Evolutionary conservation across 2,888 invertebrate genomes (phyloP), one percentile per base, ranked within the genome.

Genomic region (Limnephilus rhombicus): DNA sequence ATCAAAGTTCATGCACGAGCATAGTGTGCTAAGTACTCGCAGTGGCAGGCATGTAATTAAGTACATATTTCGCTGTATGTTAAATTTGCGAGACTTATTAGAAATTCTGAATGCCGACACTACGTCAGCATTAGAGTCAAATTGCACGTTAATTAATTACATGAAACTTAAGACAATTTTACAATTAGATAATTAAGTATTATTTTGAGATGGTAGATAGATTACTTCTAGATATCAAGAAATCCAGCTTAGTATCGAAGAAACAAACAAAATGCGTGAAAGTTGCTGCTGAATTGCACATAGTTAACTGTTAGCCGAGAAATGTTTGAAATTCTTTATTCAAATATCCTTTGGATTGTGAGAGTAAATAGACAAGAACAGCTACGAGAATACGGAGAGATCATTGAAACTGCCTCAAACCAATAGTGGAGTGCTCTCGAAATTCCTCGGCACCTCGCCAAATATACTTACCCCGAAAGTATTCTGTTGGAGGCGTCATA

Each of bases 271-370:
- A 68, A 24, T 15, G 53, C 53, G 53, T 68, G 53, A 68, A 68
- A 68, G 53, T 68, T 24, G 24, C 53, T 68, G 53, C 24, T 24
- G 68, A 68, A 68, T 68, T 68, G 68, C 68, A 68, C 68, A n/a
- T 68, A 68, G 7, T 82, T 34, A 68, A 68, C 68, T 68, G 68
- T n/a, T 68, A 68, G 7, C 68, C n/a, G 34, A 87, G 34, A 87
- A 87, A 87, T 53, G 34, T 68, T 87, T 87, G 68, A 68, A 87
- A 87, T 87, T 87, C 87, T 87, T 87, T 87, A 53, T 53, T 87
- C 68, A 87, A 87, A 87, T 87, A 87, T 87, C 87, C 87, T 87
- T 68, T 37, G 87, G 34, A 68, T 68, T 68, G 45, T 86, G 87
- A 87, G 31, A 87, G 87, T 68, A 87, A 87, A 87, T 53, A 87